A percentile compares a stretch with the other conserved stretches of the same genome.
phyloP scores from a whole-genome alignment of 1,140 invertebrate species.

The Asbolus verrucosus region DNA sequence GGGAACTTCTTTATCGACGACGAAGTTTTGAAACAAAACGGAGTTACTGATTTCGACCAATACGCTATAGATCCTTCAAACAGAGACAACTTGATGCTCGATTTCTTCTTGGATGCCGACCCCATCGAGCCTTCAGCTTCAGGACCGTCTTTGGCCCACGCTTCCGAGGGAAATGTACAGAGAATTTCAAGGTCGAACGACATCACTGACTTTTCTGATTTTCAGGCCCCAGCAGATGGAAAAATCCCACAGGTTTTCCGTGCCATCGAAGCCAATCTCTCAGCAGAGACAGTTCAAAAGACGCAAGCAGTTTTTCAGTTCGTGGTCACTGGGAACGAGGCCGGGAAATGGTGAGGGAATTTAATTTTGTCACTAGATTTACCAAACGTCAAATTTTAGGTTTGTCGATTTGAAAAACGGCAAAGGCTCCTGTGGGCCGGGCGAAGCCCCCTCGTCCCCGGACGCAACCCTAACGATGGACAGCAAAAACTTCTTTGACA shows the following conservation, averaged over 20 bases:
- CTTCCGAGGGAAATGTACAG: too few relatives aligned
- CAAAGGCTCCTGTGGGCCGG: conserved; percentile 81
- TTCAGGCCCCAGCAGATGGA: too few relatives aligned
- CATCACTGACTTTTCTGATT: too few relatives aligned
- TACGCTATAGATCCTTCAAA: conserved; percentile 86
- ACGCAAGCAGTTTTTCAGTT: conserved; percentile 90
- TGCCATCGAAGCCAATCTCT: conserved; percentile 76
- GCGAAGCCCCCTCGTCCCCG: conserved; percentile 75
- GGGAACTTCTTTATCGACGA: conserved; percentile 97
- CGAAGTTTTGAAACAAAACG: conserved; percentile 83
- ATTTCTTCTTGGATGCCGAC: conserved; percentile 95
- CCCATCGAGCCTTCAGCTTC: too few relatives aligned
- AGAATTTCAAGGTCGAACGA: too few relatives aligned
- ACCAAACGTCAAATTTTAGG: conserved; percentile 54
- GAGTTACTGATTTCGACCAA: conserved; percentile 86
- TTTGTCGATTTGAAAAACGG: conserved; percentile 93
- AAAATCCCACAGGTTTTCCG: conserved; percentile 75
- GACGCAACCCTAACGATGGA: conserved; percentile 92
- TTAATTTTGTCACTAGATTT: neutral
- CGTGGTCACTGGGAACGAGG: conserved; percentile 83
- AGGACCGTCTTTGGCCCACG: too few relatives aligned
- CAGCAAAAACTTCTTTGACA: conserved; percentile 79
- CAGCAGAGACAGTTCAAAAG: conserved; percentile 84
- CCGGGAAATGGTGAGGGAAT: conserved; percentile 77
- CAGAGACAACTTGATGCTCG: conserved; percentile 80